A percentile compares a stretch with the other conserved stretches of the same genome.
Conservation (phyloP, 2,113 vertebrate species). For the Gadus chalcogrammus region DNA sequence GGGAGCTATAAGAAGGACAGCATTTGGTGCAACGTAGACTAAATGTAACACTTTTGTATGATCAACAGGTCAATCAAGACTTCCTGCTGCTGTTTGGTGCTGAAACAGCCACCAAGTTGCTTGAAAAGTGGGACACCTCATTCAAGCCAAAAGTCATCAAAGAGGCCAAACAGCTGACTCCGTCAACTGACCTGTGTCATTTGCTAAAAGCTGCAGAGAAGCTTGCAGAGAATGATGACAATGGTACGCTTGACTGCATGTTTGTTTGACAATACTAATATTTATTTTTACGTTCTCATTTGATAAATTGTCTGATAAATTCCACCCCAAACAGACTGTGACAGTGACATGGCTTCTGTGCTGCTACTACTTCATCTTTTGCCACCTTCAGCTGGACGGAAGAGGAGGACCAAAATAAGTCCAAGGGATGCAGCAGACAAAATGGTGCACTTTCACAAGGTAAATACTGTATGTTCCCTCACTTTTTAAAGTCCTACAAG, state of each 20-base stretch:
- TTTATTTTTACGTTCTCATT: neutral
- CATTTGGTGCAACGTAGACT: too few relatives aligned
- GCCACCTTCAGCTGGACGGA: slow-evolving; percentile 18
- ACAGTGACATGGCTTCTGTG: slow-evolving; percentile 9
- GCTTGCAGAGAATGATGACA: neutral
- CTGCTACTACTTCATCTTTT: slow-evolving; percentile 17
- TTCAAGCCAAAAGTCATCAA: too few relatives aligned
- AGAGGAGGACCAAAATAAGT: slow-evolving; percentile 17
- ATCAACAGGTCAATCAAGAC: slow-evolving; percentile 14
- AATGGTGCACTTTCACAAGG: slow-evolving; percentile 26
- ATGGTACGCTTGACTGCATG: neutral
- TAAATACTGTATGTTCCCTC: neutral
- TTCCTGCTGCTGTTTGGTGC: slow-evolving; percentile 14
- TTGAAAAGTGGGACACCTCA: slow-evolving; percentile 18
- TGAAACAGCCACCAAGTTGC: slow-evolving; percentile 18
- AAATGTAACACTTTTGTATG: neutral
- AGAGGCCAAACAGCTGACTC: too few relatives aligned
- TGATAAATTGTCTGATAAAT: neutral
- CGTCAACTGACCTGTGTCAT: too few relatives aligned
- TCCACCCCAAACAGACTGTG: neutral
- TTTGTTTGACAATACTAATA: neutral
- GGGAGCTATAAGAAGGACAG: too few relatives aligned
- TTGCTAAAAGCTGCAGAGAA: slow-evolving; percentile 13
- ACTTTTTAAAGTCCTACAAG: too few relatives aligned
- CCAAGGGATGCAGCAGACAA: slow-evolving; percentile 15